These are phyloP conservation scores for Peromyscus maniculatus DNA, from an alignment of 2,113 vertebrate species.

Conservation along the genomic window DNA sequence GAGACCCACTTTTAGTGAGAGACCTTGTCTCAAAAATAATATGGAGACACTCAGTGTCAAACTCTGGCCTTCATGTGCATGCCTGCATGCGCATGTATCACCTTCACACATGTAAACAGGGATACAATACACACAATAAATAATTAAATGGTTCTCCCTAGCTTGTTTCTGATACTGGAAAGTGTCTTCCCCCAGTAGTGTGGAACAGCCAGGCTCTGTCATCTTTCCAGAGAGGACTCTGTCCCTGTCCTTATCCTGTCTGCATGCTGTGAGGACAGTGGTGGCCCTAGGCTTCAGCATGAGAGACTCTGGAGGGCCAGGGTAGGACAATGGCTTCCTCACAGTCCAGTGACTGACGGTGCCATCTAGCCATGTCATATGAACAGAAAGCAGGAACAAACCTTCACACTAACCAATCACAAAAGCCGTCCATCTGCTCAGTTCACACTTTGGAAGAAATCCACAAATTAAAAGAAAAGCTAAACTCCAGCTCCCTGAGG, in stretches of 20 bases:
- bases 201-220: not conserved
- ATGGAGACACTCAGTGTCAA: no score
- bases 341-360: fast-evolving
- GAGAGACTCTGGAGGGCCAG: fast-evolving
- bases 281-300: no score
- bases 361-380: not conserved
- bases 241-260: not conserved
- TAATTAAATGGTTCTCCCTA: not conserved
- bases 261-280: fast-evolving
- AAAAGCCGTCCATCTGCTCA: not conserved
- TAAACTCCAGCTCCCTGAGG: not conserved
- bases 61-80: not conserved
- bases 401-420: not conserved
- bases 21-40: not conserved
- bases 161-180: not conserved
- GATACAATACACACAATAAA: not conserved
- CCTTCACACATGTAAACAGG: not conserved
- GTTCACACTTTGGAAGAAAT: not conserved
- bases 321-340: fast-evolving
- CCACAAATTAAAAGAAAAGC: not conserved
- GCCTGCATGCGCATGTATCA: not conserved
- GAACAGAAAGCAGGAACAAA: not conserved
- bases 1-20: not conserved
- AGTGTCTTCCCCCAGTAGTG: not conserved
- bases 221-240: no score